Evolutionary conservation across 2,888 invertebrate genomes (phyloP).

Genomic region (Mimachlamys varia): DNA sequence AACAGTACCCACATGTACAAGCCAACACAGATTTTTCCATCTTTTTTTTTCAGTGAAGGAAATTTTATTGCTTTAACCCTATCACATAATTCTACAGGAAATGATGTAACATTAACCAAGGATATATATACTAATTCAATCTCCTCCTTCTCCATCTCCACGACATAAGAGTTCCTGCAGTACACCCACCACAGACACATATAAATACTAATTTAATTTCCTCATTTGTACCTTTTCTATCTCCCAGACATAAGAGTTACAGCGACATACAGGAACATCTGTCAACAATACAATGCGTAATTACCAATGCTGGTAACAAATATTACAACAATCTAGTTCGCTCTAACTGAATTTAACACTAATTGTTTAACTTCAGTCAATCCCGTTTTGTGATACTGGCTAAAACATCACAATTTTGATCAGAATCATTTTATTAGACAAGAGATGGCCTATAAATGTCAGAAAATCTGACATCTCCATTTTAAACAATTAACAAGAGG

Average conservation of each 20-base stretch:
- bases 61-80: no score
- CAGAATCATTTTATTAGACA: conserved; percentile 12
- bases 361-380: conserved; percentile 7
- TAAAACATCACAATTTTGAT: not conserved
- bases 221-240: not conserved
- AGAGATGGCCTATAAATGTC: not conserved
- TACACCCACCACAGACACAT: not conserved
- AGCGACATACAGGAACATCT: not conserved
- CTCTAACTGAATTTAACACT: not conserved
- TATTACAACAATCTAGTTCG: not conserved
- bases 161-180: not conserved
- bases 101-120: no score
- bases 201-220: not conserved
- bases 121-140: no score
- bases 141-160: no score
- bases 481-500: not conserved
- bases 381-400: not conserved
- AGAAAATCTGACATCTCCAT: not conserved
- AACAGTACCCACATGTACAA: no score
- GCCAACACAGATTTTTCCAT: no score
- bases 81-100: no score
- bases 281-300: not conserved
- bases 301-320: not conserved
- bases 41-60: no score
- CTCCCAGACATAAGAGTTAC: conserved; percentile 6